Base-by-base conservation (phyloP, 2,113 vertebrate species). In the Apeltes quadracus region DNA sequence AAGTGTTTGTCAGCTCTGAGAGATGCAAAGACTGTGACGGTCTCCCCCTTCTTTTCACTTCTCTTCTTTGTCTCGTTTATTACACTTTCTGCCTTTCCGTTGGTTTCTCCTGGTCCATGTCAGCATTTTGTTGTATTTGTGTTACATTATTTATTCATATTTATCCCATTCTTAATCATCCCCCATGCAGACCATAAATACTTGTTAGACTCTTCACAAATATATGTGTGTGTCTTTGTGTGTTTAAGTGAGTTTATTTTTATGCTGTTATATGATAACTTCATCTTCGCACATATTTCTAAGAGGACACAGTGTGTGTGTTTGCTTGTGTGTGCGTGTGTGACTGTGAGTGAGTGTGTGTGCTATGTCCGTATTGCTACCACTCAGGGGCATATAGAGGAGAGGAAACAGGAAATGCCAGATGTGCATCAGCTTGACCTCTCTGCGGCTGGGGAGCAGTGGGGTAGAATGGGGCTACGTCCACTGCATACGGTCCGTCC, bases 361-460 rank as follows among this genome's bases (percentile, higher is more conserved):
- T 32, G 36, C 29, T 55, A 22, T 34, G 32, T 34, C 32, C 73
- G 69, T 67, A 54, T 72, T 44, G 32, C 43, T 75, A 61, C 57
- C 56, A 79, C 82, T 78, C 16, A 7, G 50, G 83, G 88, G 76
- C 80, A 88, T 83, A 48, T 81, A 80, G 82, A 74, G 59, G 55
- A 87, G 79, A 88, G 84, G 87, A 88, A 90, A 86, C 76, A 90
- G 91, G 89, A 92, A 91, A 92, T 91, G 84, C 90, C 91, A 89
- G 89, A 89, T 90, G 88, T 90, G 91, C 81, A 90, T 91, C 88
- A 88, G 81, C 85, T 84, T 90, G 88, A 91, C 82, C 90, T 89
- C 73, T 80, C 34, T 11, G 77, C 73, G 54, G 65, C 70, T 83
- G 69, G 79, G 72, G 84, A 80, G 77, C 62, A 50, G 67, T 53